Percentiles rank a stretch among this genome's conserved stretches.
Conservation (phyloP, 2,113 vertebrate species). For the Pagrus major region DNA sequence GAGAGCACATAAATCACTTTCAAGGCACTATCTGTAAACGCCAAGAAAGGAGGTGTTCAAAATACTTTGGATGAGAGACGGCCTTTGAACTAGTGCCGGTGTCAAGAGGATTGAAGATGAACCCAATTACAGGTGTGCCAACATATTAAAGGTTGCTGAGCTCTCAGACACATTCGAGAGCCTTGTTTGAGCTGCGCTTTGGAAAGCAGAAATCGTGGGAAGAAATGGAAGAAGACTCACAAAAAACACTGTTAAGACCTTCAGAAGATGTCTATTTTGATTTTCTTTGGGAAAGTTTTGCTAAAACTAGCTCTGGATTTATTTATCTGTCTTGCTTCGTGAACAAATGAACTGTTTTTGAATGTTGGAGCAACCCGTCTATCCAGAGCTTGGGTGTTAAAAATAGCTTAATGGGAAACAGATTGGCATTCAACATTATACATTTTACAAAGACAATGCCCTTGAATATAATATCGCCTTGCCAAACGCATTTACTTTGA, state of each 20-base stretch:
- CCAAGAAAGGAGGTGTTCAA: constrained; percentile 31
- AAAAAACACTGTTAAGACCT: not conserved
- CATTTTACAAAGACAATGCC: not conserved
- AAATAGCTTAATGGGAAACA: not conserved
- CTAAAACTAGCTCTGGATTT: not conserved
- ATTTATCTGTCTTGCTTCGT: not conserved
- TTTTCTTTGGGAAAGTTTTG: not conserved
- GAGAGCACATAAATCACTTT: constrained; percentile 56
- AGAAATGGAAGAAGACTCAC: not conserved
- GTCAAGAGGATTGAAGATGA: constrained; percentile 30
- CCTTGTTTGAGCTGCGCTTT: not conserved
- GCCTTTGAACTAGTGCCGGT: constrained; percentile 30
- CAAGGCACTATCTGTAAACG: constrained; percentile 51
- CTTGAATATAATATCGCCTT: not conserved
- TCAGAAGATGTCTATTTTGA: not conserved
- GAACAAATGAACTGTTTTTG: not conserved
- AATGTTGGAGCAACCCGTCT: not conserved
- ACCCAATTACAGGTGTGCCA: constrained; percentile 30
- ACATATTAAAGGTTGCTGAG: not conserved
- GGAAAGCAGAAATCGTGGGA: not conserved
- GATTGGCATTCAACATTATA: not conserved
- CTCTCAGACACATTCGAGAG: not conserved
- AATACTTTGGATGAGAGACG: constrained; percentile 36
- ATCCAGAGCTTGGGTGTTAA: not conserved
- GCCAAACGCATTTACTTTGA: not conserved